Percentiles rank a stretch among this genome's conserved stretches.
phyloP scores from a whole-genome alignment of 2,797 vertebrate genomes.

The Spheniscus humboldti region DNA sequence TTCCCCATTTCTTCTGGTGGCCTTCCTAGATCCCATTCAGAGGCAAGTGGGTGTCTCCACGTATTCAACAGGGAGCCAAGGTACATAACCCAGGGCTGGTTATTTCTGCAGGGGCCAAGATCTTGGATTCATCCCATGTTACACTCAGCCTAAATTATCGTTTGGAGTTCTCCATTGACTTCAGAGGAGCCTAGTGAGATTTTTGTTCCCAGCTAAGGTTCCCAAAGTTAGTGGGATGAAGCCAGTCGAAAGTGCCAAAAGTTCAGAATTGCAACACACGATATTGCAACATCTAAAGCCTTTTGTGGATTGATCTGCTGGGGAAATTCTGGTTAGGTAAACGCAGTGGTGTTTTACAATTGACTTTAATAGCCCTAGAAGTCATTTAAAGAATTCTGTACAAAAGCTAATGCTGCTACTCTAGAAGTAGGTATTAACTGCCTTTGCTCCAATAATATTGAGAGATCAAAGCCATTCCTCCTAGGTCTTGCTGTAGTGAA shows the following conservation, averaged over 20 bases:
- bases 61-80: neutral
- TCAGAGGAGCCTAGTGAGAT: neutral
- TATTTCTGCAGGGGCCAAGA: neutral
- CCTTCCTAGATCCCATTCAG: neutral
- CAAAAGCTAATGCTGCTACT: slow-evolving; percentile 46
- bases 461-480: slow-evolving; percentile 51
- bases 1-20: neutral
- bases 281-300: slow-evolving; percentile 6
- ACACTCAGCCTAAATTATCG: neutral
- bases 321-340: slow-evolving; percentile 39
- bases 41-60: neutral
- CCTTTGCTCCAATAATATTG: slow-evolving; percentile 29
- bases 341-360: slow-evolving; percentile 17
- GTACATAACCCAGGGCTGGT: neutral
- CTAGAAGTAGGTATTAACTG: slow-evolving; percentile 47
- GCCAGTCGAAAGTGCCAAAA: neutral
- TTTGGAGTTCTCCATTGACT: neutral
- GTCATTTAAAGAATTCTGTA: slow-evolving; percentile 51
- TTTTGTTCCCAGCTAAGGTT: neutral
- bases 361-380: slow-evolving; percentile 39
- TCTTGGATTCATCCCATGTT: neutral
- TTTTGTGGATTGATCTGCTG: slow-evolving; percentile 16
- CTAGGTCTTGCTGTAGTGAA: slow-evolving; percentile 38
- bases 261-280: neutral
- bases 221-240: neutral